Evolutionary conservation across 2,888 invertebrate genomes (phyloP), one percentile per base, ranked within the genome.

Genomic region (Macrosiphum euphorbiae): DNA sequence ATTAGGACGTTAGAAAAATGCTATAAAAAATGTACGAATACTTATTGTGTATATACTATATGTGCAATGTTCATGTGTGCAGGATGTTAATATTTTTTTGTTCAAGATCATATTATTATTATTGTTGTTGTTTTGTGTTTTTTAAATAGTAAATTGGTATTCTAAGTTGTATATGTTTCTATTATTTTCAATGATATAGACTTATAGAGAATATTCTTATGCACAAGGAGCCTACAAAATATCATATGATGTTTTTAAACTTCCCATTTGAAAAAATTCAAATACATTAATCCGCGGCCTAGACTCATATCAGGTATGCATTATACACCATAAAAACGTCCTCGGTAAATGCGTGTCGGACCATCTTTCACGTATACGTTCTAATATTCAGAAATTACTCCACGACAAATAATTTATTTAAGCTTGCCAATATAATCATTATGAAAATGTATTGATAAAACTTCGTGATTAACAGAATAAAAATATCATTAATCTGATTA

Each of bases 241-340:
- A 58, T 67, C 24, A 13, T 20, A 52, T 47, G 10, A 67, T 52
- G 44, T 35, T 35, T 41, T 58, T 28, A 20, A 55, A 90, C 86
- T 87, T 87, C 89, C 47, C 41, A 35, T 41, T 28, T 35, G 3
- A 20, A 52, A 50, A 85, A 86, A 94, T 94, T 11, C n/a, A 90
- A 90, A 94, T 90, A 7, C 24, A 41, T 61, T 13, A 13, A 90
- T 50, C 58, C 26, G n/a, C 61, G 67, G 61, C 90, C 90, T 87
- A 94, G 90, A 87, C 61, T 67, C 52, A 50, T 41, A 94, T 94
- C 90, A 90, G 26, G 61, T 90, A 90, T 90, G 90, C 94, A 90
- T 26, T 85, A 50, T 67, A 41, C 58, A 28, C 87, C 11, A 67
- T 87, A 61, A 86, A 87, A 85, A 61, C 55, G 94, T 90, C 94